These are phyloP conservation scores for Ostrea denselamellosa DNA, from an alignment of 1,140 invertebrate genomes.

Conservation along the genomic window DNA sequence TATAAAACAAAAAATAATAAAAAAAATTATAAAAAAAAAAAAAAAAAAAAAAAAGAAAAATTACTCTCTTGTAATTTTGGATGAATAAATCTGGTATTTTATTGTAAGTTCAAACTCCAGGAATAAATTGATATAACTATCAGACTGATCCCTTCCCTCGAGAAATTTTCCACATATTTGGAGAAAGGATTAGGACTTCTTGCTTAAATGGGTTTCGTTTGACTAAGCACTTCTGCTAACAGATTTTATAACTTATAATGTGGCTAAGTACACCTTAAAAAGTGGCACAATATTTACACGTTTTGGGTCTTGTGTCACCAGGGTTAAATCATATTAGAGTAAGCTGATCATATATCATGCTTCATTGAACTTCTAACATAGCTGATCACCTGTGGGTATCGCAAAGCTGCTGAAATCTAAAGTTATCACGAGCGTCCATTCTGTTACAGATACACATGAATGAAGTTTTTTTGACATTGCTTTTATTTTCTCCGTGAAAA, in stretches of 20 bases:
- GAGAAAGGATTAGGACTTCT: conserved; percentile 1
- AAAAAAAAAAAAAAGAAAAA: background rate
- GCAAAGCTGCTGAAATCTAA: background rate
- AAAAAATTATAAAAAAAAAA: background rate
- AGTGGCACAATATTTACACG: conserved; percentile 30
- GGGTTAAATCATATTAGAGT: conserved; percentile 29
- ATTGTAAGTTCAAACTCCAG: background rate
- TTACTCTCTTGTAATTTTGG: background rate
- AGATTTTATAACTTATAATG: conserved; percentile 30
- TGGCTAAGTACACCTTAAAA: conserved; percentile 37
- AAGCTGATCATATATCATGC: conserved; percentile 13
- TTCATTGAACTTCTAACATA: background rate
- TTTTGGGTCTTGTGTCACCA: conserved; percentile 22
- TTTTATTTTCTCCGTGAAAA: background rate
- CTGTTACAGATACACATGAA: background rate
- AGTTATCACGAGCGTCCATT: background rate
- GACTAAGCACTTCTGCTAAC: conserved; percentile 39
- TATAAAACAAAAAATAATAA: background rate
- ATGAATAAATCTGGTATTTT: background rate
- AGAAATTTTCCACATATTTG: conserved; percentile 27
- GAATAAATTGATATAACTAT: background rate
- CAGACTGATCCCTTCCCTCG: background rate
- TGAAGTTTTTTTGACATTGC: background rate
- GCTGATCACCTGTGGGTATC: background rate
- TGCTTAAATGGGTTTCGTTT: conserved; percentile 25